Evolutionary conservation across 2,888 invertebrate species (phyloP), one percentile per base, ranked within the genome.

Genomic region (Colostygia pectinataria): DNA sequence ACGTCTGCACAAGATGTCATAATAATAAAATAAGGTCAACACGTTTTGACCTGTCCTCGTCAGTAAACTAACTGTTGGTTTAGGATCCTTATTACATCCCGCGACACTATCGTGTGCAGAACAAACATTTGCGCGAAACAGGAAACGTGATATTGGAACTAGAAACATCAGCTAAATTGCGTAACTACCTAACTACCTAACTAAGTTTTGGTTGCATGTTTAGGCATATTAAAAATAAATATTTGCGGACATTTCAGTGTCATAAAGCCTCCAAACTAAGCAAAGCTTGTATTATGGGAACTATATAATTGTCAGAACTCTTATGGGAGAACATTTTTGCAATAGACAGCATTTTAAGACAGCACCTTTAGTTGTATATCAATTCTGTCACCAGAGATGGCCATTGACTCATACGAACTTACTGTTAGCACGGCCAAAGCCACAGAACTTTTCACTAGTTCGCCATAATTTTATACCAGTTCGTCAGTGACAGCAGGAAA

Each of bases 11-110:
- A 39, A 45, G 33, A 40, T 45, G 44, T 54, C 52, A 52, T 54
- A 54, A 51, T 57, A 53, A 54, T 53, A 52, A 54, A 47, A 54
- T 53, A 56, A 43, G 32, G 56, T 41, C 53, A 55, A 58, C 58
- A 58, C 56, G 51, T 53, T 53, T 52, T 40, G 50, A 53, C 40
- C 49, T 52, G 40, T 44, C 53, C 55, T 50, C 48, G 56, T 68
- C 55, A 59, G 60, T 59, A 58, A 46, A 50, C 55, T 67, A 44
- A 51, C 48, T 72, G 71, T 72, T 71, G 55, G 64, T 64, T 69
- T 72, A 72, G 71, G 71, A 61, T 55, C 49, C 43, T 57, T 64
- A 65, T 68, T 63, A 68, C 59, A 53, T 47, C 53, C 50, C 57
- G 57, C 57, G 33, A 54, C 47, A 48, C 54, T 44, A 52, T 42